Base-by-base conservation (phyloP, 1,140 invertebrate species). In the Microplitis mediator region DNA sequence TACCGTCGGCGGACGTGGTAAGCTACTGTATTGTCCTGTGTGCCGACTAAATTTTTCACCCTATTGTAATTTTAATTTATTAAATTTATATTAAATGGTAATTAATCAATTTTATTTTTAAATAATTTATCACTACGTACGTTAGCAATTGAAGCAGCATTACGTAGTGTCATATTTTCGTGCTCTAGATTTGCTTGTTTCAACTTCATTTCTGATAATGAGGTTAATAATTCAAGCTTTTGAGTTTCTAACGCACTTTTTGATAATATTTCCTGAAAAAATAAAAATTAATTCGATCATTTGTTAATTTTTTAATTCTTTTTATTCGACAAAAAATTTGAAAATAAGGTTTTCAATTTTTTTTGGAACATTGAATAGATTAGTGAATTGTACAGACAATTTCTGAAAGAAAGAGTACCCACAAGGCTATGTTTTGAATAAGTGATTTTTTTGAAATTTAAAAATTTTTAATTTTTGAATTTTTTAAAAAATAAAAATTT, bases 211-310 rank as follows among this genome's bases (percentile, higher is more conserved):
- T 96, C 95, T 61, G 95, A 96, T 69, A 98, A 90, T 75, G 97
- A 95, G 73, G 93, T 95, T 87, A 98, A 90, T 56, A 98, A 85
- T 85, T 98, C 96, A 72, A 98, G 86, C 84, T 98, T 98, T 84
- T 98, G 96, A 0, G 95, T 97, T 88, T 98, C 96, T 56, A 97
- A 83, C 8, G 94, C 93, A 16, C 95, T 96, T 66, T 94, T 89
- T 32, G 93, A 93, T 69, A 97, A 85, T 85, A 97, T 91, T 90
- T 96, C 95, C 94, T 96, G 81, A 6, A 83, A 58, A 74, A 69
- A 8, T 11, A 23, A 0, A 23, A 23, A 23, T 23, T 23, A 23
- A 23, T 23, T 23, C 23, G 2, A 23, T 23, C 23, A 23, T 23
- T 23, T 23, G 2, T 1, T 23, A 23, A 23, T 23, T 23, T 23